A percentile compares a stretch with the other conserved stretches of the same genome.
phyloP scores from a whole-genome alignment of 2,888 invertebrate species.

The Carterocephalus palaemon region DNA sequence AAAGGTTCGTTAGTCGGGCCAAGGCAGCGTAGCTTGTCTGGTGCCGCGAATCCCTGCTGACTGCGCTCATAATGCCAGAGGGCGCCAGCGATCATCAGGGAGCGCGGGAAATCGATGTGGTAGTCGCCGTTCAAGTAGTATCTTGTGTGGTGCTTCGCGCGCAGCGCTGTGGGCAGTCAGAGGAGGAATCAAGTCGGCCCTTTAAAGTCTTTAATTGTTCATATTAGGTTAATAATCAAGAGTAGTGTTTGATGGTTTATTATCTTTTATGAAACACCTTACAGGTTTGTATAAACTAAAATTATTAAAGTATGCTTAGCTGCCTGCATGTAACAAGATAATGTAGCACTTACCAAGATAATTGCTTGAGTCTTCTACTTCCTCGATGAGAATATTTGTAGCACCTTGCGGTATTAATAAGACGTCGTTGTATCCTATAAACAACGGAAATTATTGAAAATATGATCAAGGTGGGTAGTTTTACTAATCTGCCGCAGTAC shows the following conservation, averaged over 20 bases:
- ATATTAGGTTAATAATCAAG: too few species aligned
- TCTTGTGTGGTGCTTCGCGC: constrained; percentile 86
- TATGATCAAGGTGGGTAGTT: too few species aligned
- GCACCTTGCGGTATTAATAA: constrained; percentile 94
- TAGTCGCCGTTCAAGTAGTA: constrained; percentile 97
- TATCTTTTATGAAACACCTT: too few species aligned
- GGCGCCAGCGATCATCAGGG: constrained; percentile 87
- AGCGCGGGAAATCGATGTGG: constrained; percentile 93
- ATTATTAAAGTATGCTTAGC: too few species aligned
- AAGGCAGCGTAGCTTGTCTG: constrained; percentile 88
- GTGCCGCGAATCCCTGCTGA: constrained; percentile 88
- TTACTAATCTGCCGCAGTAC: too few species aligned
- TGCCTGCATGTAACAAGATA: too few species aligned
- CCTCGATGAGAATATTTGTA: constrained; percentile 91
- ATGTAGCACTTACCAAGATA: constrained; percentile 88
- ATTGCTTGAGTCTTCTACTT: constrained; percentile 90
- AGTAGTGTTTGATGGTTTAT: too few species aligned
- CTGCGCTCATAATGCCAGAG: constrained; percentile 93
- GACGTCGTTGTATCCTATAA: constrained; percentile 93
- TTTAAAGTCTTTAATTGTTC: too few species aligned
- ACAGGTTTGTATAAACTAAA: too few species aligned
- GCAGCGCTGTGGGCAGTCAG: constrained; percentile 83
- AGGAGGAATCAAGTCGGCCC: too few species aligned
- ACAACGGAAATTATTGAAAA: constrained; percentile 7
- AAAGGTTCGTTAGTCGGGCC: constrained; percentile 96